Evolutionary conservation across 2,888 invertebrate genomes (phyloP).

Genomic region (Atethmia centrago): DNA sequence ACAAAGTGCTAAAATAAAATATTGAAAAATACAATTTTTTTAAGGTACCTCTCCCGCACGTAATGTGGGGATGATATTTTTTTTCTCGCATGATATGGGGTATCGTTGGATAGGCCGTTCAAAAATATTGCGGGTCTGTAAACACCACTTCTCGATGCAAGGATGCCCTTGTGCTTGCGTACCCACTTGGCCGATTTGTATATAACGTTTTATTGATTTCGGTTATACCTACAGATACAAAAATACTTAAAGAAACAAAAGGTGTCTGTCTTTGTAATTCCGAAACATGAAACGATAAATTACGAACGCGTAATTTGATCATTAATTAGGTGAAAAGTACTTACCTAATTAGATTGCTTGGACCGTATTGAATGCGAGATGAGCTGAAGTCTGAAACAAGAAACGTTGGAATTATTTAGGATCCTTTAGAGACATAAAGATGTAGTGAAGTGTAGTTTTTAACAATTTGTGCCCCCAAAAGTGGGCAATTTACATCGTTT

Average conservation of each 20-base stretch:
- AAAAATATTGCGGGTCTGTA: too few species aligned
- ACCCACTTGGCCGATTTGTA: too few species aligned
- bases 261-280: slow-evolving; percentile 4
- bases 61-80: too few species aligned
- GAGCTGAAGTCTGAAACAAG: slow-evolving; percentile 64
- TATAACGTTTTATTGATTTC: background rate
- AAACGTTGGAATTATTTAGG: slow-evolving; percentile 50
- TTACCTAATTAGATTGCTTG: slow-evolving; percentile 62
- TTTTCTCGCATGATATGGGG: too few species aligned
- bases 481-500: slow-evolving; percentile 29
- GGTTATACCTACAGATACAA: background rate
- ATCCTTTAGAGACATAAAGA: slow-evolving; percentile 27
- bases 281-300: slow-evolving; percentile 39
- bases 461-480: slow-evolving; percentile 29
- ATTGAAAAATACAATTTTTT: too few species aligned
- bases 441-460: slow-evolving; percentile 28
- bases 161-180: too few species aligned
- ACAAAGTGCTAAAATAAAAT: too few species aligned
- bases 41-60: too few species aligned
- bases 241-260: background rate
- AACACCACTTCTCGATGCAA: too few species aligned
- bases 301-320: slow-evolving; percentile 45
- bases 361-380: slow-evolving; percentile 52
- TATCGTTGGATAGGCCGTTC: too few species aligned
- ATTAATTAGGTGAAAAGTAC: slow-evolving; percentile 60